Evolutionary conservation across 2,113 vertebrate genomes (phyloP).

Genomic region (Pipra filicauda): DNA sequence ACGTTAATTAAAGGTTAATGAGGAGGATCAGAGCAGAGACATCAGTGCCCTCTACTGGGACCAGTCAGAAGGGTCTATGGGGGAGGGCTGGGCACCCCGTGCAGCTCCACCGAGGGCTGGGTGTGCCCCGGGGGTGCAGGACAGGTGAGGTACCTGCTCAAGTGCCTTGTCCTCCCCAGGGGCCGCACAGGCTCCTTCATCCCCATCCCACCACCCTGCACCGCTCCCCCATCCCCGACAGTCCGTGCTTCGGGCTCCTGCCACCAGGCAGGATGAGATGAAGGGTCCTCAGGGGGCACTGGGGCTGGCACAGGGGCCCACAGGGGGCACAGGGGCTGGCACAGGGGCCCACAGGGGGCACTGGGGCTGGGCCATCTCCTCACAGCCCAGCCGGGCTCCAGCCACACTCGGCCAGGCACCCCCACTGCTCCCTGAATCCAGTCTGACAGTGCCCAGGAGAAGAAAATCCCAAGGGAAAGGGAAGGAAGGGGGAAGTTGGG

Average conservation of each 20-base stretch:
- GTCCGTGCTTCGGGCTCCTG: neutral
- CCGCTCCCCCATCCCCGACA: neutral
- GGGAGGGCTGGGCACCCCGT: neutral
- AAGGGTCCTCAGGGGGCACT: neutral
- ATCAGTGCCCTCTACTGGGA: constrained; percentile 57
- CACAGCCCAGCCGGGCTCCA: neutral
- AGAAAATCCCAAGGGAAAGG: neutral
- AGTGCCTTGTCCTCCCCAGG: accelerated
- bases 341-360: neutral
- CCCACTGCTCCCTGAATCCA: neutral
- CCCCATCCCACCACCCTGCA: neutral
- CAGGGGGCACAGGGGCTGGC: neutral
- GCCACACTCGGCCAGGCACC: neutral
- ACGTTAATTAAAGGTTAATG: constrained; percentile 25
- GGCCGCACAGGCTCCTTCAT: neutral
- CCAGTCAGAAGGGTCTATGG: neutral
- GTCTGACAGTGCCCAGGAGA: constrained; percentile 40
- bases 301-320: neutral
- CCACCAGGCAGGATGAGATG: neutral
- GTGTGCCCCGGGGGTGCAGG: neutral
- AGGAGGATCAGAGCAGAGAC: neutral
- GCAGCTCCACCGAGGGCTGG: neutral
- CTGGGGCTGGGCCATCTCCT: neutral
- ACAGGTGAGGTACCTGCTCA: accelerated
- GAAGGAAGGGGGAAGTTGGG: constrained; percentile 38